These are phyloP conservation scores for Spodoptera picta DNA, from an alignment of 2,888 invertebrate genomes.

Conservation along the genomic window DNA sequence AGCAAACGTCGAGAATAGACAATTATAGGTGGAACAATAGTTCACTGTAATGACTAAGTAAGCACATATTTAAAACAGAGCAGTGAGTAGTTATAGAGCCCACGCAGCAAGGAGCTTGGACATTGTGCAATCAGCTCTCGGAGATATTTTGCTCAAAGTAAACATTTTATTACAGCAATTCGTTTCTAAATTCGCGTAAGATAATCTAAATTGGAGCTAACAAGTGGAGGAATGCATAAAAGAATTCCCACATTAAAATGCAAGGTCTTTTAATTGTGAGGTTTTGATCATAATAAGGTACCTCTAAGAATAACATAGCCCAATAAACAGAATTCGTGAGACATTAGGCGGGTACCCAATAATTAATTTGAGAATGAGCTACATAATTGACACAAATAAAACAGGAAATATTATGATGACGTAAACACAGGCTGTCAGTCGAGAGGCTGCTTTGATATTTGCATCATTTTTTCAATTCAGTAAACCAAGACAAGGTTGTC, in stretches of 20 bases:
- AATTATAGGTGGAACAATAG: slow-evolving; percentile 38
- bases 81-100: slow-evolving; percentile 32
- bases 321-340: slow-evolving; percentile 53
- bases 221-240: slow-evolving; percentile 67
- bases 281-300: slow-evolving; percentile 56
- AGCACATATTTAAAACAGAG: slow-evolving; percentile 35
- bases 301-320: slow-evolving; percentile 39
- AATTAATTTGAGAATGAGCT: slow-evolving; percentile 54
- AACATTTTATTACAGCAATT: slow-evolving; percentile 65
- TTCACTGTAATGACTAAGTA: slow-evolving; percentile 33
- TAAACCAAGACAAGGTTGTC: slow-evolving; percentile 37
- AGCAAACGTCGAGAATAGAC: slow-evolving; percentile 17
- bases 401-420: slow-evolving; percentile 49
- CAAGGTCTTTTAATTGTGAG: slow-evolving; percentile 71
- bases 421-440: slow-evolving; percentile 35
- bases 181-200: slow-evolving; percentile 66
- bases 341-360: slow-evolving; percentile 42
- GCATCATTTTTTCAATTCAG: slow-evolving; percentile 28
- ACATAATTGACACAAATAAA: slow-evolving; percentile 55
- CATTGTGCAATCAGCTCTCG: slow-evolving; percentile 49
- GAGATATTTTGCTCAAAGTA: slow-evolving; percentile 64
- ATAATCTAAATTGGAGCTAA: slow-evolving; percentile 78
- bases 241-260: slow-evolving; percentile 81
- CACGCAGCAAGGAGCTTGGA: slow-evolving; percentile 56
- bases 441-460: slow-evolving; percentile 32